These are phyloP conservation scores for Leptatherina wallacei DNA, from an alignment of 2,797 vertebrate genomes.

Conservation along the genomic window DNA sequence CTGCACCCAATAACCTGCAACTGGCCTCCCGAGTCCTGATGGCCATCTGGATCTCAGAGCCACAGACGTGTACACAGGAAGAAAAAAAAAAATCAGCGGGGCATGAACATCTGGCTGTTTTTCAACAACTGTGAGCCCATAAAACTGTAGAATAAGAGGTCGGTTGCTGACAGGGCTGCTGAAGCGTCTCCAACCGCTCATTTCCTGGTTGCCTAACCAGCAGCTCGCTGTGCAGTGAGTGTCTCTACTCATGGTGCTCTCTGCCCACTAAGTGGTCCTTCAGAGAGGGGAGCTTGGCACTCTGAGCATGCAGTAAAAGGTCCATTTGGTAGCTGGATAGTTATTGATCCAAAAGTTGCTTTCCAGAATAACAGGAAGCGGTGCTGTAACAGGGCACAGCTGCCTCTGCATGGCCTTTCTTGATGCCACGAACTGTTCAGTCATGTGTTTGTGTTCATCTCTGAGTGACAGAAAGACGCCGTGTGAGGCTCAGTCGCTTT, in stretches of 20 bases:
- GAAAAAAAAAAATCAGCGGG: background rate
- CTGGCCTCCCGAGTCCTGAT: constrained; percentile 38
- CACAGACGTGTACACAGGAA: constrained; percentile 12
- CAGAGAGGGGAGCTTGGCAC: constrained; percentile 37
- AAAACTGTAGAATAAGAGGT: constrained; percentile 33
- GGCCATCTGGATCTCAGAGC: constrained; percentile 51
- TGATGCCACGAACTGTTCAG: constrained; percentile 8
- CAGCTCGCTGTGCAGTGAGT: constrained; percentile 50
- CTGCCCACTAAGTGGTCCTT: constrained; percentile 60
- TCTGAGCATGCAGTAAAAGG: constrained; percentile 52
- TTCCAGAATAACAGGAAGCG: constrained; percentile 42
- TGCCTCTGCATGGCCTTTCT: constrained; percentile 14
- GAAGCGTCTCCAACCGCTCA: constrained; percentile 48
- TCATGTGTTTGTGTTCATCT: background rate
- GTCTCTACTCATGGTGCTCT: constrained; percentile 42
- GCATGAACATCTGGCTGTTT: constrained; percentile 32
- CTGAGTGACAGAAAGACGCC: constrained; percentile 24
- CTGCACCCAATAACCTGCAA: constrained; percentile 46
- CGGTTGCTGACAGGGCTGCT: constrained; percentile 26
- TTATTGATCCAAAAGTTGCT: constrained; percentile 66
- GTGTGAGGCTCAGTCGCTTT: constrained; percentile 1
- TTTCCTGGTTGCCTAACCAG: constrained; percentile 58
- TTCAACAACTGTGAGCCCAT: constrained; percentile 24
- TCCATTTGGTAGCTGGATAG: constrained; percentile 64
- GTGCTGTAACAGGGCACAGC: constrained; percentile 8